Evolutionary conservation across 2,113 vertebrate species (phyloP).

Genomic region (Bos javanicus): DNA sequence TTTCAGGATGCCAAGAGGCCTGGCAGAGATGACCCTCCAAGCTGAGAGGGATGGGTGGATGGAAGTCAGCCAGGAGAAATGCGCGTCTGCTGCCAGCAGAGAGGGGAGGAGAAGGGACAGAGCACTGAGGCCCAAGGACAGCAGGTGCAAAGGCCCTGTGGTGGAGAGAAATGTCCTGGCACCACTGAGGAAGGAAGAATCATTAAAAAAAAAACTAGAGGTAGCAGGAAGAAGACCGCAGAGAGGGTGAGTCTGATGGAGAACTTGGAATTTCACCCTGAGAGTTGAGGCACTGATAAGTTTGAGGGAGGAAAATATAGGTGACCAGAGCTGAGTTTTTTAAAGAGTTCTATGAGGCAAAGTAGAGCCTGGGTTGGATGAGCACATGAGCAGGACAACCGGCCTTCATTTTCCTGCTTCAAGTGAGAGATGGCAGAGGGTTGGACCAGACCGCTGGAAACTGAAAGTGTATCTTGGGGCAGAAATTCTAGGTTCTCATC

Average conservation of each 20-base stretch:
- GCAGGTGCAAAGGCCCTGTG: not conserved
- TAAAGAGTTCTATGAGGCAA: not conserved
- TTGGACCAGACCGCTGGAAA: not conserved
- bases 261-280: not conserved
- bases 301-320: not conserved
- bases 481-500: not conserved
- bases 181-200: not conserved
- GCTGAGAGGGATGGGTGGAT: not conserved
- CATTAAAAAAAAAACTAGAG: not conserved
- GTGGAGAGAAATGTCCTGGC: not conserved
- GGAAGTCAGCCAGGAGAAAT: not conserved
- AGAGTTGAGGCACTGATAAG: not conserved
- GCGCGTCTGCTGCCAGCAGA: not conserved
- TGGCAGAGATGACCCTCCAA: not conserved
- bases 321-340: not conserved
- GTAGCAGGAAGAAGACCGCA: not conserved
- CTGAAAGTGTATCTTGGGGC: not conserved
- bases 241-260: not conserved
- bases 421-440: no score
- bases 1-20: not conserved
- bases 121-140: not conserved
- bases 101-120: not conserved
- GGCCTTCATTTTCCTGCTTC: no score
- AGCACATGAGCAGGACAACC: rapidly evolving
- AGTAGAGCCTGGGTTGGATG: not conserved